A percentile compares a stretch with the other conserved stretches of the same genome.
Conservation (phyloP, 2,113 vertebrate genomes). For the Mionectes macconnelli region DNA sequence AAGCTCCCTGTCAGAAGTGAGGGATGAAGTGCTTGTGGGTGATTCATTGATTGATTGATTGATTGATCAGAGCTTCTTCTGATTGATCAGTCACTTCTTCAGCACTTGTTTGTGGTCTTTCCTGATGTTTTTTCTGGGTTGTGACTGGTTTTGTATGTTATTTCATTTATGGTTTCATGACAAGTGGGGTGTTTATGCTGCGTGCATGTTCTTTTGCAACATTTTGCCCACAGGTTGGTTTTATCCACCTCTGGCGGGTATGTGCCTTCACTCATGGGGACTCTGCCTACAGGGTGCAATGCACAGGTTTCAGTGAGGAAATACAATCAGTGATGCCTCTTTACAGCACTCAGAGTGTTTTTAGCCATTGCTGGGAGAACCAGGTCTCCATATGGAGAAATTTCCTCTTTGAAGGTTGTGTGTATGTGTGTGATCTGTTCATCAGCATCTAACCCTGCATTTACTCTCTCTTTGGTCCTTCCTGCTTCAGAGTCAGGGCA, state of each 20-base stretch:
- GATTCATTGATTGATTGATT: not conserved
- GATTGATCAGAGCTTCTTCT: not conserved
- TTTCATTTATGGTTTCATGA: not conserved
- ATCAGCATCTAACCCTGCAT: not conserved
- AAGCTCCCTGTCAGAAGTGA: rapidly evolving
- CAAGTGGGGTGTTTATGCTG: not conserved
- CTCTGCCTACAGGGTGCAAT: no score
- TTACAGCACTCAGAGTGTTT: not conserved
- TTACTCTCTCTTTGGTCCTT: not conserved
- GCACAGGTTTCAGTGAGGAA: not conserved
- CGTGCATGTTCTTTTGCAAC: not conserved
- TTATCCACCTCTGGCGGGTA: rapidly evolving
- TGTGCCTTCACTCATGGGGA: not conserved
- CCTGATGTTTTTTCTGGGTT: not conserved
- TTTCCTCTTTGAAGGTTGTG: not conserved
- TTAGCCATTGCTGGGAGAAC: not conserved
- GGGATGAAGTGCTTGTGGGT: not conserved
- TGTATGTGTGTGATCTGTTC: not conserved
- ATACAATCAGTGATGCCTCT: not conserved
- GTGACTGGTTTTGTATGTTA: not conserved
- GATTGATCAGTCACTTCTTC: not conserved
- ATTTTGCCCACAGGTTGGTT: not conserved
- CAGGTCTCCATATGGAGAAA: not conserved
- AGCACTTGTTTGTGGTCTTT: not conserved
- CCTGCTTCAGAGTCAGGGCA: not conserved